Conservation (phyloP, 2,113 vertebrate genomes). For the Cyanistes caeruleus region DNA sequence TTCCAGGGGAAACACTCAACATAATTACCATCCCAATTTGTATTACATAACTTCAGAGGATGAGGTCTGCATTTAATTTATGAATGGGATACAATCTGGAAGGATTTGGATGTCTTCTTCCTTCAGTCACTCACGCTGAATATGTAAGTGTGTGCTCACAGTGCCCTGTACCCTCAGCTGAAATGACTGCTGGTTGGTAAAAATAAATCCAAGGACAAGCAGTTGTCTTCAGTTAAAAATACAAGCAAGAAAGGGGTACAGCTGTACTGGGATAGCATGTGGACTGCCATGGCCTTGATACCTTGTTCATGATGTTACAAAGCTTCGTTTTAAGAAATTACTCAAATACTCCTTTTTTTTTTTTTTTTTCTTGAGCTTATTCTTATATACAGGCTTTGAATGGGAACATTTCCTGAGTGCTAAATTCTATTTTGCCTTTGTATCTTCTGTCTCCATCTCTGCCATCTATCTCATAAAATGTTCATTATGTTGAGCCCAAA, state of each 20-base stretch:
- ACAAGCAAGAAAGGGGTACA: background rate
- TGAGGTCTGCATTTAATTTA: background rate
- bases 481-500: background rate
- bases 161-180: background rate
- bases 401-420: background rate
- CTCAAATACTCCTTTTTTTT: background rate
- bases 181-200: background rate
- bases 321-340: background rate
- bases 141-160: accelerated
- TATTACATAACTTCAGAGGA: background rate
- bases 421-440: background rate
- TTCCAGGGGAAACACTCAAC: slow-evolving; percentile 13
- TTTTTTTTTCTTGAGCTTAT: background rate
- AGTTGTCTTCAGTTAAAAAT: background rate
- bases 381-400: background rate
- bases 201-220: slow-evolving; percentile 10
- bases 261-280: background rate
- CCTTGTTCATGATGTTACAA: background rate
- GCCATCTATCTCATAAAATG: background rate
- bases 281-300: background rate
- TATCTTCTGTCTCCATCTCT: background rate
- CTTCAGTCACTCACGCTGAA: background rate
- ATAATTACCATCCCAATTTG: background rate
- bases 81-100: background rate
- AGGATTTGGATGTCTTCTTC: background rate